These are phyloP conservation scores for Takifugu ocellatus DNA, from an alignment of 2,797 vertebrate species.

Conservation along the genomic window DNA sequence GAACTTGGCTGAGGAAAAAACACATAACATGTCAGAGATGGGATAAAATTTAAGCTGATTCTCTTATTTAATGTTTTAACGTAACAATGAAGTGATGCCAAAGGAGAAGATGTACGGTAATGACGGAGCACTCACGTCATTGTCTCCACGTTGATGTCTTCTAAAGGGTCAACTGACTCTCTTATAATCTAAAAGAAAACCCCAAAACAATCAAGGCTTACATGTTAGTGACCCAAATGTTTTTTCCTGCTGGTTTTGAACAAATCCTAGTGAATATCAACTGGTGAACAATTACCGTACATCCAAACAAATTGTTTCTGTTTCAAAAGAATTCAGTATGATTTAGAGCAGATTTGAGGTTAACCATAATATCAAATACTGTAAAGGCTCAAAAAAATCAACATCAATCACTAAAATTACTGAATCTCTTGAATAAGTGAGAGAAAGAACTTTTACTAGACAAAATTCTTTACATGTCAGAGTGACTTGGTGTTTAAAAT, in stretches of 20 bases:
- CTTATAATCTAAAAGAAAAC: conserved; percentile 83
- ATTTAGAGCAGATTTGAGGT: not conserved
- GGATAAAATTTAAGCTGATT: not conserved
- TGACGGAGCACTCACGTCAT: conserved; percentile 83
- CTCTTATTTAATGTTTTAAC: not conserved
- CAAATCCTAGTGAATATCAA: too few species aligned
- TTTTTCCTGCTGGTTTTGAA: too few species aligned
- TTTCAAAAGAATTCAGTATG: too few species aligned
- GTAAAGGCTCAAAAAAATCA: too few species aligned
- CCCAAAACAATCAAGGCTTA: not conserved
- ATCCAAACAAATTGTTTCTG: too few species aligned
- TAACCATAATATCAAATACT: not conserved
- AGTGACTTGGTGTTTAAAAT: conserved; percentile 8
- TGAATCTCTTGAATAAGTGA: not conserved
- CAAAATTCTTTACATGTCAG: conserved; percentile 6
- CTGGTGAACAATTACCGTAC: not conserved
- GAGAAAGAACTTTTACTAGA: not conserved
- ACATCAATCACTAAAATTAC: not conserved
- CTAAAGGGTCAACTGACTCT: conserved; percentile 83
- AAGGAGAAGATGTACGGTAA: not conserved
- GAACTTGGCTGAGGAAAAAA: conserved; percentile 83
- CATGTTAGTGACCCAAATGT: too few species aligned
- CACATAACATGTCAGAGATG: not conserved
- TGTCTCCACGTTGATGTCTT: conserved; percentile 94
- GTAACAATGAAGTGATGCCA: not conserved